Evolutionary conservation across 92 coral and sea anemone species (phyloP), one percentile per base, ranked within the genome.

Genomic region (Zoanthus solanderi): DNA sequence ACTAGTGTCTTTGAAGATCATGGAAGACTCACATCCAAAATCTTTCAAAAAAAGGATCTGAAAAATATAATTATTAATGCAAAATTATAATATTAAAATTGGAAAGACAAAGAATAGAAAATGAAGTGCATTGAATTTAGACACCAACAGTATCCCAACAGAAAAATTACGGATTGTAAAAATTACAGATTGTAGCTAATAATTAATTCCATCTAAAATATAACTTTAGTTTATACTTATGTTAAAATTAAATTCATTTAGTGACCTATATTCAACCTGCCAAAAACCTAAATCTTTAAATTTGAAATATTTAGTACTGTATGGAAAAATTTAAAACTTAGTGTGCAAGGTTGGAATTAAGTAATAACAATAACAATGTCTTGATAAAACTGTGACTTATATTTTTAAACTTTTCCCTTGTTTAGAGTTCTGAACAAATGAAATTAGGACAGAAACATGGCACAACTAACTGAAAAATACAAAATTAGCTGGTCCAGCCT

Each of bases 11-110:
- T 44, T 74, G 71, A 89, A 89, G 47, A 89, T 83, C 88, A 84
- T 74, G 37, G 84, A 89, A 23, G 79, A 83, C 73, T 89, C 88
- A 84, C 92, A 89, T 12, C 88, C 92, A 78, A 89, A 57, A 81
- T 89, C 91, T 74, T 89, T 88, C 47, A 89, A 67, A 74, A 83
- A 83, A 81, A 81, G 75, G 50, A 88, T 81, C 91, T 88, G 79
- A 68, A 31, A 78, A 66, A 67, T n/a, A 44, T 10, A 88, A 42
- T 18, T 78, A 29, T 42, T 30, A 42, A 8, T 29, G 10, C 10
- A 11, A 5, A 0, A 7, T 31, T 30, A 71, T 6, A 31, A 71
- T 71, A 15, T 1, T 9, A 71, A 30, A 16, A 71, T 30, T 0
- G 32, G 14, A 30, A 34, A 23, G 23, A 23, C 23, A 23, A 23